Evolutionary conservation across 2,797 vertebrate genomes (phyloP).

Genomic region (Odontamblyopus rebecca): DNA sequence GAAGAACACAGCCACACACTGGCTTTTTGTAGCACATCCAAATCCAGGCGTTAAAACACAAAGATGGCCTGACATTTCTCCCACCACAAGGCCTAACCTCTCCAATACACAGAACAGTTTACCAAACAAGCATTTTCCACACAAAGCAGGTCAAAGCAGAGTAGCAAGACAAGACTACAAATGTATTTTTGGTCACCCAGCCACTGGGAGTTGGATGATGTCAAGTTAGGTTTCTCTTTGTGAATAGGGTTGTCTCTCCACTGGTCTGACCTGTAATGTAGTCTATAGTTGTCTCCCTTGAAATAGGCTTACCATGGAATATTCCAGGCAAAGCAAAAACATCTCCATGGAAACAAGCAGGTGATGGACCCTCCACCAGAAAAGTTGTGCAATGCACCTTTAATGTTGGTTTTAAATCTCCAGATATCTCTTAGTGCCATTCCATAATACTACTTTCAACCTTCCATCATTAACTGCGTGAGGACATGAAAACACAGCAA

Average conservation of each 20-base stretch:
- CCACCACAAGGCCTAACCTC: constrained; percentile 12
- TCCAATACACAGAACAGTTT: constrained; percentile 43
- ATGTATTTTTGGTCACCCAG: constrained; percentile 18
- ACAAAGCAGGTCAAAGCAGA: constrained; percentile 49
- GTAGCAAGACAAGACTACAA: constrained; percentile 43
- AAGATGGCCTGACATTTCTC: constrained; percentile 36
- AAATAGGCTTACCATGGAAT: no score
- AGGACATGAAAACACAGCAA: constrained; percentile 19
- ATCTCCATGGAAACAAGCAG: no score
- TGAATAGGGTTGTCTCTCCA: no score
- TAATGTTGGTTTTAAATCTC: no score
- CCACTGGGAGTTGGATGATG: constrained; percentile 43
- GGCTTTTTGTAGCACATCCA: constrained; percentile 36
- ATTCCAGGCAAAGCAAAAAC: no score
- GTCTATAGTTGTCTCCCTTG: no score
- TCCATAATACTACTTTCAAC: constrained; percentile 2
- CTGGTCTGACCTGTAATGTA: no score
- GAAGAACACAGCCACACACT: constrained; percentile 11
- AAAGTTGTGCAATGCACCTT: no score
- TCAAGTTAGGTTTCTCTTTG: constrained; percentile 8
- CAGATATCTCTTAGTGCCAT: no score
- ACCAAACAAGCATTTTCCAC: constrained; percentile 45
- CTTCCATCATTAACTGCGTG: not conserved
- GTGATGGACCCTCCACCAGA: no score
- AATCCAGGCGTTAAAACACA: constrained; percentile 42